Evolutionary conservation across 2,888 invertebrate genomes (phyloP).

Genomic region (Tachina lurida): DNA sequence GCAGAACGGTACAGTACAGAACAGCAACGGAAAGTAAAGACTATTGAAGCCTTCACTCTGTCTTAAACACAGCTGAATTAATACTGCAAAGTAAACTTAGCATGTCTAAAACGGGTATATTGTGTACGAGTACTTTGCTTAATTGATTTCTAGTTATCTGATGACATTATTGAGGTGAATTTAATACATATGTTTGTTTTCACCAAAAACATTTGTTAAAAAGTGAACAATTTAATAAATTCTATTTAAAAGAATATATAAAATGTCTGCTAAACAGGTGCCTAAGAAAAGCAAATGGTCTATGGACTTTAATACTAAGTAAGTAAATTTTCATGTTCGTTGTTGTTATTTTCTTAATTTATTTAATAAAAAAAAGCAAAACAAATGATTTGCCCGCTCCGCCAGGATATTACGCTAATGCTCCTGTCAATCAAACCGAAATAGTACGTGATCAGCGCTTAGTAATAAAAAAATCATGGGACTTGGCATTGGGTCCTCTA

Average conservation of each 20-base stretch:
- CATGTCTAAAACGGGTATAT: no score
- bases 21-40: no score
- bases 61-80: no score
- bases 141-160: no score
- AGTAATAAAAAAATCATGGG: slow-evolving; percentile 98
- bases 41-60: no score
- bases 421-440: slow-evolving; percentile 89
- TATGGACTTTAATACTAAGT: slow-evolving; percentile 86
- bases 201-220: background rate
- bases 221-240: background rate
- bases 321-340: slow-evolving; percentile 72
- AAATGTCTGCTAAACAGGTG: slow-evolving; percentile 81
- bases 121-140: no score
- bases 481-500: slow-evolving; percentile 95
- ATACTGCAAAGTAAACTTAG: no score
- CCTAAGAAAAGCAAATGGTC: slow-evolving; percentile 86
- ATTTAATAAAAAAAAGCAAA: slow-evolving; percentile 75
- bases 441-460: slow-evolving; percentile 92
- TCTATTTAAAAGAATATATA: background rate
- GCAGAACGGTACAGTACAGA: no score
- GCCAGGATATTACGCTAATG: slow-evolving; percentile 91
- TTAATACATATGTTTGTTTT: no score
- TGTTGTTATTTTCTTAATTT: background rate
- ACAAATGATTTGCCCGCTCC: slow-evolving; percentile 88
- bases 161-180: no score